phyloP scores from a whole-genome alignment of 2,113 vertebrate species.

The Amphilophus citrinellus region DNA sequence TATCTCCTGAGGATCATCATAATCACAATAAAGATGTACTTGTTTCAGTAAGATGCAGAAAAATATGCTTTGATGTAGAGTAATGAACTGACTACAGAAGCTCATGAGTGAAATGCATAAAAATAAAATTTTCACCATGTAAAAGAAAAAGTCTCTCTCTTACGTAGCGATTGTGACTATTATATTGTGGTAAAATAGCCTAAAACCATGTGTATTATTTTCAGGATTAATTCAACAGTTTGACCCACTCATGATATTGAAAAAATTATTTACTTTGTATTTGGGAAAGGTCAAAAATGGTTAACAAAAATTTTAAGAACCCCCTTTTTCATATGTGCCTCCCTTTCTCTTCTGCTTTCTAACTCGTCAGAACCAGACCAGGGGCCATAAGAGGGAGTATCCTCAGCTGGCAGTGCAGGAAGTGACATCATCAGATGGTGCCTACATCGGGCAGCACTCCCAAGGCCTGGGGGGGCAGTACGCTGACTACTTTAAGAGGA shows the following conservation, averaged over 20 bases:
- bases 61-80: background rate
- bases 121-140: background rate
- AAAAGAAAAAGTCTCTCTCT: background rate
- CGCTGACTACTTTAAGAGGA: slow-evolving; percentile 95
- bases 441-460: slow-evolving; percentile 85
- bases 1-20: no score
- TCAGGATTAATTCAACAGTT: background rate
- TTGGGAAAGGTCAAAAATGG: background rate
- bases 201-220: background rate
- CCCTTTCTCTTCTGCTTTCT: slow-evolving; percentile 34
- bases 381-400: slow-evolving; percentile 91
- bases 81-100: background rate
- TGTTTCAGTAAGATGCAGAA: background rate
- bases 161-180: background rate
- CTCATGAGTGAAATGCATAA: background rate
- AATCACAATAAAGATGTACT: background rate
- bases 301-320: background rate
- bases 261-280: background rate
- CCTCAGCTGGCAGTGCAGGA: slow-evolving; percentile 87
- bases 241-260: background rate
- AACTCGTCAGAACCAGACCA: slow-evolving; percentile 77
- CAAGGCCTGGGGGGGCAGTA: slow-evolving; percentile 86
- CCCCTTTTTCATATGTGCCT: background rate
- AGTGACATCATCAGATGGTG: slow-evolving; percentile 78
- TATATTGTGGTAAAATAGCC: background rate